A percentile compares a stretch with the other conserved stretches of the same genome.
phyloP scores from a whole-genome alignment of 2,113 vertebrate species.

The Murina feae region DNA sequence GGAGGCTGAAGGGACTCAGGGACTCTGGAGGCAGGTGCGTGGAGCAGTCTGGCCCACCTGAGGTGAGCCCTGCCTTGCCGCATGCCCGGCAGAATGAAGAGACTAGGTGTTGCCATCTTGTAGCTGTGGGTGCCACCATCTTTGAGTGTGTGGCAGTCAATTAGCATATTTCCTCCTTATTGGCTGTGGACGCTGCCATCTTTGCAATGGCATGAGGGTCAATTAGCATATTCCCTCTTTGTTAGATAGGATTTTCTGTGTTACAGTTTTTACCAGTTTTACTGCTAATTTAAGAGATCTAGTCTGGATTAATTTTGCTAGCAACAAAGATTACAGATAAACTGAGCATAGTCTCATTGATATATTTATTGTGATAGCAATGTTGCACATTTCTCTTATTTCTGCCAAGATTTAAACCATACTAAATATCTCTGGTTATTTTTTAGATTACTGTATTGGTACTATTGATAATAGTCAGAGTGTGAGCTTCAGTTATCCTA shows the following conservation, averaged over 20 bases:
- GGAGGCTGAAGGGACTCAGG: too few species aligned
- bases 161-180: too few species aligned
- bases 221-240: too few species aligned
- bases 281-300: not conserved
- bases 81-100: too few species aligned
- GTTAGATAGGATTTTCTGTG: not conserved
- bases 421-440: not conserved
- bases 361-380: not conserved
- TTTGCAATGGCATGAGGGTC: too few species aligned
- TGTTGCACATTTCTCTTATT: slow-evolving; percentile 9
- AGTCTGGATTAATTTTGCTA: not conserved
- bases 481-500: not conserved
- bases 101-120: too few species aligned
- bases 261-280: not conserved
- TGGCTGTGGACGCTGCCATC: too few species aligned
- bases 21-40: too few species aligned
- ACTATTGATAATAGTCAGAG: not conserved
- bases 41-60: too few species aligned
- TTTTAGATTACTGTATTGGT: not conserved
- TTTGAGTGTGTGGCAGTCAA: too few species aligned
- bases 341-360: not conserved
- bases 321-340: not conserved
- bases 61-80: too few species aligned
- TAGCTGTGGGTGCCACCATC: too few species aligned
- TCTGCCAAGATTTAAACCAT: not conserved